Evolutionary conservation across 2,888 invertebrate genomes (phyloP), one percentile per base, ranked within the genome.

Genomic region (Chymomyza fuscimana): DNA sequence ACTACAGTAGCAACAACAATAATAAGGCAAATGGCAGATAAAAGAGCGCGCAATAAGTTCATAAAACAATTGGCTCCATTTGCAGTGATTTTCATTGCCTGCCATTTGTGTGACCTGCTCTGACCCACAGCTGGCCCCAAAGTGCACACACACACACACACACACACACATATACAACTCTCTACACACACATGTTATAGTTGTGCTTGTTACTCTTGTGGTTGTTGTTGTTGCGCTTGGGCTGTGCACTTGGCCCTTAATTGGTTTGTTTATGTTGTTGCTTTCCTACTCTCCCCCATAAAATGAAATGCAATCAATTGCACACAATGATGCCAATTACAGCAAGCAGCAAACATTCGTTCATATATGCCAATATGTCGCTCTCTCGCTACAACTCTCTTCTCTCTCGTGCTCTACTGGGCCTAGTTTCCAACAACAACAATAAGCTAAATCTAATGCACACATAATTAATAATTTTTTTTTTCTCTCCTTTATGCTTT

Each of bases 31-130:
- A 62, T 32, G 36, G 54, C 16, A 19, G 77, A 74, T 74, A 78
- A 73, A 86, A 74, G 70, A 77, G 75, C 78, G 75, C 72, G 81
- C 84, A 82, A 86, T 86, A 86, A 86, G 85, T 86, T 86, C 86
- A 86, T 86, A 86, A 84, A 86, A 86, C 85, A 86, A 86, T 86
- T 86, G 86, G 86, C 85, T 86, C 80, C 82, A 81, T 85, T 86
- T 81, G 80, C 86, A 78, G 73, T 82, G 85, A 86, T 86, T 86
- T 86, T 84, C 85, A 84, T 84, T 84, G 83, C 83, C 81, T 81
- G 85, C 79, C 81, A 83, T 81, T 82, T 77, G 72, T 78, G 77
- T 81, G 84, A 85, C 80, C 84, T 84, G 77, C 73, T 46, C 51
- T 65, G 82, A 70, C 52, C 40, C 54, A 9, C 16, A 29, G 62